These are phyloP conservation scores for Tineola bisselliella DNA, from an alignment of 2,888 invertebrate species.

Conservation along the genomic window DNA sequence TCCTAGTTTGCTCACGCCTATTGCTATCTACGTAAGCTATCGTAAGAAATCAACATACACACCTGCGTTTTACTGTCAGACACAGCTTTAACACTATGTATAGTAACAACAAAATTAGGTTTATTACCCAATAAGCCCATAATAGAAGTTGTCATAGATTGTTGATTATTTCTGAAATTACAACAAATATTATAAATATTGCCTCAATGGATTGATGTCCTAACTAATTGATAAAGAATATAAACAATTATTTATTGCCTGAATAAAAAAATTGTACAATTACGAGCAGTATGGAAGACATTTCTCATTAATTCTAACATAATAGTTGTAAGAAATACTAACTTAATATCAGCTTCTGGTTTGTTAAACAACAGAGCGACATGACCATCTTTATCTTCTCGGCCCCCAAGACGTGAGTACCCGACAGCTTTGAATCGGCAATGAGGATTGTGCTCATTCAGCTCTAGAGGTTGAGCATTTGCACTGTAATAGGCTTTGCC, in stretches of 20 bases:
- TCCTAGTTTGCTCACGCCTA: no score
- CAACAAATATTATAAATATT: no score
- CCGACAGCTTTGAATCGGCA: conserved; percentile 96
- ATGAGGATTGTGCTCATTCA: conserved; percentile 89
- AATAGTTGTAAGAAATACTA: no score
- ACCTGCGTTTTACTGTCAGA: conserved; percentile 84
- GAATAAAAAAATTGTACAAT: no score
- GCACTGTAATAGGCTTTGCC: conserved; percentile 83
- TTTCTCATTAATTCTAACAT: no score
- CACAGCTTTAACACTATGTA: conserved; percentile 81
- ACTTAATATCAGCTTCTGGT: conserved; percentile 82
- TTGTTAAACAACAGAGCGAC: conserved; percentile 88
- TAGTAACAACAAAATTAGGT: conserved; percentile 80
- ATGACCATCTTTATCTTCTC: conserved; percentile 90
- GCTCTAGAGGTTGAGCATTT: conserved; percentile 80
- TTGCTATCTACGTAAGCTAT: no score
- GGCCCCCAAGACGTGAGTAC: conserved; percentile 86
- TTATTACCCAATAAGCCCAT: conserved; percentile 82
- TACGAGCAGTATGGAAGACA: no score
- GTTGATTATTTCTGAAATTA: conserved; percentile 72
- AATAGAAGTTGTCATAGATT: conserved; percentile 73
- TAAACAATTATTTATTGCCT: no score
- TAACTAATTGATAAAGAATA: no score
- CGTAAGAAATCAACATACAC: no score
- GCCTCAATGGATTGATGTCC: no score